These are phyloP conservation scores for Leptothorax acervorum DNA, from an alignment of 2,888 invertebrate genomes.

Conservation along the genomic window DNA sequence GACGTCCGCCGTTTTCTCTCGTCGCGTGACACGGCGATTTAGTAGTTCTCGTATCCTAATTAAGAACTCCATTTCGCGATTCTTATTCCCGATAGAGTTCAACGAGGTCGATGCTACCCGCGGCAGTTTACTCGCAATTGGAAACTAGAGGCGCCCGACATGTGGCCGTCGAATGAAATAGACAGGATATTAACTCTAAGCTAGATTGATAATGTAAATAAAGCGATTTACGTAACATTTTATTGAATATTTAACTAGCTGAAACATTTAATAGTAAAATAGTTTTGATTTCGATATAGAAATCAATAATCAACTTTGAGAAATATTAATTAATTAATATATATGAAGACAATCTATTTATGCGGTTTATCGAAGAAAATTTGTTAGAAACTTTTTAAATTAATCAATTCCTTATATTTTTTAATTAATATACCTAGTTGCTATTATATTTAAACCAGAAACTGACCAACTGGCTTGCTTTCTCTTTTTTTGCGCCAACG, in stretches of 20 bases:
- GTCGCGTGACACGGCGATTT: conserved; percentile 53
- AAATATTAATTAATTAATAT: not conserved
- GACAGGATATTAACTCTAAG: not conserved
- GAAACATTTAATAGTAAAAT: not conserved
- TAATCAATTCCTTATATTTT: not conserved
- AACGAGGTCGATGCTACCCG: conserved; percentile 36
- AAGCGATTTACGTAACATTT: not conserved
- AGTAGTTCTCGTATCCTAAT: conserved; percentile 54
- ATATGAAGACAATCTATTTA: not conserved
- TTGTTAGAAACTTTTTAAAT: not conserved
- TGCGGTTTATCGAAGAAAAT: not conserved
- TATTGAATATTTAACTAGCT: not conserved
- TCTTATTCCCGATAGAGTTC: conserved; percentile 51
- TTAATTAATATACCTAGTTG: not conserved
- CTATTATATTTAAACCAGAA: conserved; percentile 40
- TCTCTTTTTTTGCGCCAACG: not conserved
- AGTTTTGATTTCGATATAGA: not conserved
- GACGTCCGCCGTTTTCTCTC: conserved; percentile 31
- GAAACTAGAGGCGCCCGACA: conserved; percentile 10
- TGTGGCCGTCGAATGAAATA: not conserved
- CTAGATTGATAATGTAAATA: not conserved
- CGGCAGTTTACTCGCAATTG: conserved; percentile 39
- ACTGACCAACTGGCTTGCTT: not conserved
- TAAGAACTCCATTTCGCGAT: conserved; percentile 51
- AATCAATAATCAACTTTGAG: not conserved